Base-by-base conservation (phyloP, 2,888 invertebrate genomes). In the Rotaria magnacalcarata region DNA sequence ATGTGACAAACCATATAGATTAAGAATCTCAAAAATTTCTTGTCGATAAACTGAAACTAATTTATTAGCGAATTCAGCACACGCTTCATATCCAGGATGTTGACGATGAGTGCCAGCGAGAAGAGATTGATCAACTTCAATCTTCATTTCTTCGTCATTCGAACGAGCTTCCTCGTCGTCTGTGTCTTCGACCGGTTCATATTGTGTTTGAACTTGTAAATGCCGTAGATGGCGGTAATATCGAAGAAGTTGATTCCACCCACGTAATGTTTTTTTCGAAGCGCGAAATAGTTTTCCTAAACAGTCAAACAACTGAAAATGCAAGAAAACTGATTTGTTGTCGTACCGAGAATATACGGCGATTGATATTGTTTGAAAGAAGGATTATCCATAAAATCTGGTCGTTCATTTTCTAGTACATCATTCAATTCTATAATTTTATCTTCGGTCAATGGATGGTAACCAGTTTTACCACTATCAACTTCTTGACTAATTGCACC, bases 401-500 rank as follows among this genome's bases (percentile, higher is more conserved):
- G 80, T 47, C 80, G 80, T 80, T 43, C 10, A 24, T 80, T 80
- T 0, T 24, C 6, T n/a, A 80, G 34, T 11, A 8, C 47, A n/a
- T 47, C 14, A 14, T 43, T 47, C 10, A 47, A n/a, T n/a, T 2
- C n/a, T 4, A 0, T n/a, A 34, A 80, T 80, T 19, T 47, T 8
- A n/a, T 43, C 8, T 21, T 80, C 80, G 4, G 3, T 47, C 47
- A 80, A 47, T 47, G 80, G 80, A 80, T 80, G 80, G 4, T 47
- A 10, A 24, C 80, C 80, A 47, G 80, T 80, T 47, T 47, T 80
- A 3, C 47, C 47, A 80, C 47, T 47, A 47, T 80, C 80, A 43
- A 80, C 80, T 80, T 80, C 80, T 80, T 80, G 21, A 80, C 80
- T 80, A 47, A 80, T 80, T 43, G n/a, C 24, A 47, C 80, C 80